Evolutionary conservation across 1,140 invertebrate species (phyloP), one percentile per base, ranked within the genome.

Genomic region (Maconellicoccus hirsutus): DNA sequence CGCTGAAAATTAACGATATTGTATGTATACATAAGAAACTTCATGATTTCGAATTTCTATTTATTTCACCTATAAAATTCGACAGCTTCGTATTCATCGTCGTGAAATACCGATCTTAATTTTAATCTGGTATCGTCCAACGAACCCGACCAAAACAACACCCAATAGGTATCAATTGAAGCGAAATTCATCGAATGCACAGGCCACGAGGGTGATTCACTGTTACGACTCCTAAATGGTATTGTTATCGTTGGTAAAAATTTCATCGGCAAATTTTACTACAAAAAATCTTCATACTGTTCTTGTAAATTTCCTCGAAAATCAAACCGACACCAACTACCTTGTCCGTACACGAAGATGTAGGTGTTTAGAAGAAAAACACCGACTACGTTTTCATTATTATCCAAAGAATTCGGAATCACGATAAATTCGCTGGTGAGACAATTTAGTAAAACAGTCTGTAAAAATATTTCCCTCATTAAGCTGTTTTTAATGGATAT

Each of bases 381-480:
- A 0, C 91, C 92, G 61, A 82, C 83, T 0, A 90, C 85, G 21
- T 81, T 79, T 75, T 89, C 86, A 1, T 82, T 80, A 77, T 79
- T 77, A 14, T 86, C 83, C n/a, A 95, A 81, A 0, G 91, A 90
- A 79, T 93, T 93, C 22, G 91, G 87, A 25, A 96, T 86, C 0
- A 92, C 84, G 8, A 90, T 84, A 76, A 90, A 93, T 81, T 95
- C 92, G 78, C 91, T 93, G 6, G 92, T 93, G n/a, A 95, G 81
- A 82, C 91, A 93, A 78, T 94, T 94, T 2, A 94, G 79, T 0
- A 93, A 81, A 61, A 94, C 89, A 0, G 87, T 90, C 87, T 91
- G 78, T 73, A 23, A 70, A 71, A 66, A 39, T 29, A 23, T 26
- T 69, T 38, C 19, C 25, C 19, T 1, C 69, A 4, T 70, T 27